phyloP scores from a whole-genome alignment of 2,797 vertebrate species.

The Protonibea diacanthus region DNA sequence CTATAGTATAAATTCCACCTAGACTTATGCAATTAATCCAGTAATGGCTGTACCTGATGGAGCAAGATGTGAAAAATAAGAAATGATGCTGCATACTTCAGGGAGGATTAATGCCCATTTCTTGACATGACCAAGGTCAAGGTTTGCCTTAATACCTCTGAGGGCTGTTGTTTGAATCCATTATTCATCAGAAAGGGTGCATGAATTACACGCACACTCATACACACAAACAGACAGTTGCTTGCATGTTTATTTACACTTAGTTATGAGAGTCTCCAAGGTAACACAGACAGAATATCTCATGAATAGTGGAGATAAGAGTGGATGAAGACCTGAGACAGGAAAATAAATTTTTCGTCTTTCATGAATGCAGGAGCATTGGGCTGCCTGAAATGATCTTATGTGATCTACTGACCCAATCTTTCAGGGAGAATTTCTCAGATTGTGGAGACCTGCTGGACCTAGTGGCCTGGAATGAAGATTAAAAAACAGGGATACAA shows the following conservation, averaged over 20 bases:
- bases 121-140: conserved; percentile 59
- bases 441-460: conserved; percentile 18
- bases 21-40: conserved; percentile 45
- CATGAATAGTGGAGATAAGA: conserved; percentile 64
- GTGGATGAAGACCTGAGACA: conserved; percentile 41
- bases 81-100: conserved; percentile 43
- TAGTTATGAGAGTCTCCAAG: conserved; percentile 43
- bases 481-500: conserved; percentile 8
- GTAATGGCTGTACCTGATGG: conserved; percentile 40
- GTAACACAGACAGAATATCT: conserved; percentile 40
- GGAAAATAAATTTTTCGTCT: conserved; percentile 65
- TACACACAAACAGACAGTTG: conserved; percentile 40
- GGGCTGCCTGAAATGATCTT: conserved; percentile 52
- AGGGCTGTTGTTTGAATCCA: conserved; percentile 63
- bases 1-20: conserved; percentile 27
- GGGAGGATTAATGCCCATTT: conserved; percentile 65
- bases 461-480: conserved; percentile 9
- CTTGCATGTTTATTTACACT: conserved; percentile 64
- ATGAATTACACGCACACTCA: conserved; percentile 33
- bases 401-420: conserved; percentile 58
- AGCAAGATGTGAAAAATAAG: conserved; percentile 41
- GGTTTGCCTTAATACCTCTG: conserved; percentile 55
- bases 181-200: conserved; percentile 68
- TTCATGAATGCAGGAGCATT: conserved; percentile 52
- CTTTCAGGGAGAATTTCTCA: conserved; percentile 47